Percentiles rank a stretch among this genome's conserved stretches.
Conservation (phyloP, 2,113 vertebrate genomes). For the Heteronetta atricapilla region DNA sequence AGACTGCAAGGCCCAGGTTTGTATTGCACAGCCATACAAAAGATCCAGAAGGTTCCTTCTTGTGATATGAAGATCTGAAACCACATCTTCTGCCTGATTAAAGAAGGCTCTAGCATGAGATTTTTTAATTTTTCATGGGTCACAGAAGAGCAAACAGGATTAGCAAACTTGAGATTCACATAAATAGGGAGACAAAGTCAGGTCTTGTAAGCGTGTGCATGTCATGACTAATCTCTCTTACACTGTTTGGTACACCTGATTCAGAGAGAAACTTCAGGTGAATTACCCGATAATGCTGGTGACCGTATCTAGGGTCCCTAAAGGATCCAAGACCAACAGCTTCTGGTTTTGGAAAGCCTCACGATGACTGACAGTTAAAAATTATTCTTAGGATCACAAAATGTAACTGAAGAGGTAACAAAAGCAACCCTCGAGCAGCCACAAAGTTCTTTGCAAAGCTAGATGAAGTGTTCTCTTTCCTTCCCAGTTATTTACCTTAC, state of each 20-base stretch:
- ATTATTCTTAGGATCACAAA: background rate
- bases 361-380: background rate
- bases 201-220: background rate
- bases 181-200: background rate
- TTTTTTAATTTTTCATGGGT: background rate
- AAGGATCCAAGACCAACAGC: background rate
- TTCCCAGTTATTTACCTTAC: background rate
- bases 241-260: background rate
- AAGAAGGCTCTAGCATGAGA: background rate
- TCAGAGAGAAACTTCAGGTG: background rate
- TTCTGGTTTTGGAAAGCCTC: conserved; percentile 12
- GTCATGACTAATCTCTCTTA: background rate
- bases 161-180: background rate
- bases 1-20: background rate
- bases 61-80: background rate
- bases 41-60: background rate
- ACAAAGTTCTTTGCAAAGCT: background rate
- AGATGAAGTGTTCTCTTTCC: background rate
- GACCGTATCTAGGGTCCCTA: background rate
- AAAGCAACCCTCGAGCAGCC: background rate
- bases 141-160: background rate
- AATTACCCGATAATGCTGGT: background rate
- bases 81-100: background rate
- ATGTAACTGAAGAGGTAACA: background rate
- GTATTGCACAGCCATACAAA: background rate